A percentile compares a stretch with the other conserved stretches of the same genome.
These are phyloP conservation scores for Coregonus sp. DNA, from an alignment of 2,797 vertebrate genomes.

Conservation along the genomic window DNA sequence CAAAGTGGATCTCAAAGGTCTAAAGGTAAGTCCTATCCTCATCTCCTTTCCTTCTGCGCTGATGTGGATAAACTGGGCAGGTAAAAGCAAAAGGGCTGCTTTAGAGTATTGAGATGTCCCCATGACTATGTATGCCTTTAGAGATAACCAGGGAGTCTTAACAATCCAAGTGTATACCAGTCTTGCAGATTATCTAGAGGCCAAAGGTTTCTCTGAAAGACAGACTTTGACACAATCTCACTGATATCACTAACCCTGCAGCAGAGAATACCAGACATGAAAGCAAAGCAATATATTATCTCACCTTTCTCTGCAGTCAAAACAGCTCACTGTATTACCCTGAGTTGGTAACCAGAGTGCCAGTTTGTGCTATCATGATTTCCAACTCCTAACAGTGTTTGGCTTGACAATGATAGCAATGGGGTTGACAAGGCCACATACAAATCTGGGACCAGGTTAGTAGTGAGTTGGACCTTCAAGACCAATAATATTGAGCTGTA, in stretches of 20 bases:
- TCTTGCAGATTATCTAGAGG: background rate
- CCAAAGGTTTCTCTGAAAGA: constrained; percentile 37
- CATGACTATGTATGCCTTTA: background rate
- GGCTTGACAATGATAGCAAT: no score
- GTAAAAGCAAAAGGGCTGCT: background rate
- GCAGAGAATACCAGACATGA: background rate
- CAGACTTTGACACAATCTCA: constrained; percentile 30
- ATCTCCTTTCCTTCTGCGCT: background rate
- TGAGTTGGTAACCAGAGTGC: no score
- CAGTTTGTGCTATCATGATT: background rate
- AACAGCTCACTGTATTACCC: no score
- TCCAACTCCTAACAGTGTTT: background rate
- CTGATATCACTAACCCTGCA: constrained; percentile 31
- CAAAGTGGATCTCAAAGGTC: background rate
- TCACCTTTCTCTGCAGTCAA: no score
- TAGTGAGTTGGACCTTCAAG: background rate
- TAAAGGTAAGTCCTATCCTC: background rate
- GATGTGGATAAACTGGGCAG: background rate
- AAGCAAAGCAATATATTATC: no score
- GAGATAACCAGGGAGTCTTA: no score
- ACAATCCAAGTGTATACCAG: background rate
- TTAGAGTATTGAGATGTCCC: background rate
- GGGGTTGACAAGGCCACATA: background rate
- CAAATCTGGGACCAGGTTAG: background rate
- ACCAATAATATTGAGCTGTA: background rate